Evolutionary conservation across 2,797 vertebrate genomes (phyloP).

Genomic region (Sebastes melanostomus): DNA sequence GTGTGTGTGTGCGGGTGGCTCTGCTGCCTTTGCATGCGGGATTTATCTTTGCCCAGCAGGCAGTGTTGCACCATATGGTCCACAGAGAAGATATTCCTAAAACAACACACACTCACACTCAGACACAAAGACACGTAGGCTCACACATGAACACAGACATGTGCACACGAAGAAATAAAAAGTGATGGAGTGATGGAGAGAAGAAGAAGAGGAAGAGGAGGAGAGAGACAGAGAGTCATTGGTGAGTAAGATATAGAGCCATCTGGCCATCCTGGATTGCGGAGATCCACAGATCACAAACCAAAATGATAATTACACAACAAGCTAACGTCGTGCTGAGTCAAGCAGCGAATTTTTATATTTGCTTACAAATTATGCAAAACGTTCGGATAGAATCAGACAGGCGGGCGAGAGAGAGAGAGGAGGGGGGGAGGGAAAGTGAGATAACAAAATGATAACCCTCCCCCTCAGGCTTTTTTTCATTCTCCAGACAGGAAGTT

Average conservation of each 20-base stretch:
- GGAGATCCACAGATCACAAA: conserved; percentile 49
- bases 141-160: conserved; percentile 17
- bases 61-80: conserved; percentile 77
- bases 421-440: neutral
- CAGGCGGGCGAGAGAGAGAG: no score
- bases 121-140: conserved; percentile 44
- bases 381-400: neutral
- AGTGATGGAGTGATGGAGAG: conserved; percentile 25
- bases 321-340: neutral
- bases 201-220: conserved; percentile 30
- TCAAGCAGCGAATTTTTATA: neutral
- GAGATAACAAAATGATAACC: neutral
- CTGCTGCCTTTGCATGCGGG: conserved; percentile 67
- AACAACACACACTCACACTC: conserved; percentile 54
- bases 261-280: conserved; percentile 54
- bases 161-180: neutral
- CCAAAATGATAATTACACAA: conserved; percentile 46
- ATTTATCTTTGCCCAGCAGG: conserved; percentile 80
- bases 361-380: conserved; percentile 19
- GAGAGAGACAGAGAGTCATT: conserved; percentile 37
- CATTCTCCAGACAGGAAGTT: conserved; percentile 45
- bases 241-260: conserved; percentile 48
- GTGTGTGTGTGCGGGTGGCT: conserved; percentile 42
- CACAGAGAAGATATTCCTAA: conserved; percentile 70
- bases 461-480: conserved; percentile 4